A percentile compares a stretch with the other conserved stretches of the same genome.
These are phyloP conservation scores for Heliconius ethilla DNA, from an alignment of 2,888 invertebrate species.

Conservation along the genomic window DNA sequence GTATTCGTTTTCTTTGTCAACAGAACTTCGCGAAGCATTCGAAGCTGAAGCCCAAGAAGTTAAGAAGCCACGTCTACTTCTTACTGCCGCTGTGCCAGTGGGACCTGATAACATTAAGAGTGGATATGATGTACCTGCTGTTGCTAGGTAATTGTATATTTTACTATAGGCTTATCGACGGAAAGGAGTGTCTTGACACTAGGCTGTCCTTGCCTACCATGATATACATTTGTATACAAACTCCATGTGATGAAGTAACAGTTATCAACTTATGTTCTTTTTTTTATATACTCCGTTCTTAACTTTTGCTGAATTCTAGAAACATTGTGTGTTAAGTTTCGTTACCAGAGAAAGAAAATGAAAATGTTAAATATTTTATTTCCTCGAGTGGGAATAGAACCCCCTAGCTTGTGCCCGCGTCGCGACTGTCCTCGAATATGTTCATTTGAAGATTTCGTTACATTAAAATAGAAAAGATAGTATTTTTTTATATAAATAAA, in stretches of 20 bases:
- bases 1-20: constrained; percentile 25
- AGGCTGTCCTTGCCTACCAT: no score
- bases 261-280: no score
- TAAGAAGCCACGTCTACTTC: constrained; percentile 90
- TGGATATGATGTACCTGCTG: constrained; percentile 96
- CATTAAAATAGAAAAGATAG: no score
- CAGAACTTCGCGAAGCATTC: constrained; percentile 94
- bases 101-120: constrained; percentile 95
- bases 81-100: constrained; percentile 95
- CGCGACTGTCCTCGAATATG: no score
- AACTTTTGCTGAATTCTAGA: not conserved
- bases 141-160: constrained; percentile 84
- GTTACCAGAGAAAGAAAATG: no score
- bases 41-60: constrained; percentile 96
- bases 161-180: no score
- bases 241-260: no score
- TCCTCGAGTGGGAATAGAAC: not conserved
- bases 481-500: no score
- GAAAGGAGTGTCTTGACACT: no score
- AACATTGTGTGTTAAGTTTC: not conserved
- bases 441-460: no score
- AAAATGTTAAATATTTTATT: not conserved
- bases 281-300: not conserved
- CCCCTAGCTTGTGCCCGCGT: no score
- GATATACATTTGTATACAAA: no score